A percentile compares a stretch with the other conserved stretches of the same genome.
phyloP scores from a whole-genome alignment of 1,140 invertebrate genomes.

The Chrysopa pallens region DNA sequence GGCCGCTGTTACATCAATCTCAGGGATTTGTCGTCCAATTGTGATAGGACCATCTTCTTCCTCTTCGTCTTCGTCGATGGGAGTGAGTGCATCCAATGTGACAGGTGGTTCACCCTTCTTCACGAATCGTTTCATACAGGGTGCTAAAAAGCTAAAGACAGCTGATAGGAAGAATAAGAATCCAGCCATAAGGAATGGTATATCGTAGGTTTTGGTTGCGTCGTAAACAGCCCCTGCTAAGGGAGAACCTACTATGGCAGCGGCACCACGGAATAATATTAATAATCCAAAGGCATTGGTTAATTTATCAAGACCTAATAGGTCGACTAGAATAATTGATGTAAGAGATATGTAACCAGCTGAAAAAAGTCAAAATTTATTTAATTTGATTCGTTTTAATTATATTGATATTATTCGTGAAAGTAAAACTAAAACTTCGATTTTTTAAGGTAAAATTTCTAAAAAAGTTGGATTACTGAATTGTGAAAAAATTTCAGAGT shows the following conservation, averaged over 20 bases:
- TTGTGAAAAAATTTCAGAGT: no score
- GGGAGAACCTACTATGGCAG: slow-evolving; percentile 71
- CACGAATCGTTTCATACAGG: slow-evolving; percentile 43
- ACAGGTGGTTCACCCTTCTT: slow-evolving; percentile 28
- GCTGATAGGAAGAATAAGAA: slow-evolving; percentile 73
- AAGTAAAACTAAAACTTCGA: no score
- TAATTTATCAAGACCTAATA: slow-evolving; percentile 85
- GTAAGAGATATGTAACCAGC: slow-evolving; percentile 95
- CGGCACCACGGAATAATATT: slow-evolving; percentile 83
- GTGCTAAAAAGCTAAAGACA: slow-evolving; percentile 67
- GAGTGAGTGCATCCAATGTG: slow-evolving; percentile 50
- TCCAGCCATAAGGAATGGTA: slow-evolving; percentile 85
- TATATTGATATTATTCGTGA: background rate
- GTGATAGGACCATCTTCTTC: slow-evolving; percentile 48
- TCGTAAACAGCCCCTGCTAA: slow-evolving; percentile 78
- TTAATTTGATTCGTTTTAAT: background rate
- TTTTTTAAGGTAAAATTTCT: no score
- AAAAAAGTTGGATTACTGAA: no score
- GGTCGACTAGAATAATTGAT: slow-evolving; percentile 92
- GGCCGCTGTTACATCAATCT: slow-evolving; percentile 29
- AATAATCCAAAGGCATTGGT: slow-evolving; percentile 94
- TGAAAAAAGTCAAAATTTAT: slow-evolving; percentile 25
- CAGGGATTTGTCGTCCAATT: slow-evolving; percentile 28
- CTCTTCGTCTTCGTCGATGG: slow-evolving; percentile 65
- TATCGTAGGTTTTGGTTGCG: slow-evolving; percentile 62